Evolutionary conservation across 2,797 vertebrate genomes (phyloP).

Genomic region (Onychomys torridus): DNA sequence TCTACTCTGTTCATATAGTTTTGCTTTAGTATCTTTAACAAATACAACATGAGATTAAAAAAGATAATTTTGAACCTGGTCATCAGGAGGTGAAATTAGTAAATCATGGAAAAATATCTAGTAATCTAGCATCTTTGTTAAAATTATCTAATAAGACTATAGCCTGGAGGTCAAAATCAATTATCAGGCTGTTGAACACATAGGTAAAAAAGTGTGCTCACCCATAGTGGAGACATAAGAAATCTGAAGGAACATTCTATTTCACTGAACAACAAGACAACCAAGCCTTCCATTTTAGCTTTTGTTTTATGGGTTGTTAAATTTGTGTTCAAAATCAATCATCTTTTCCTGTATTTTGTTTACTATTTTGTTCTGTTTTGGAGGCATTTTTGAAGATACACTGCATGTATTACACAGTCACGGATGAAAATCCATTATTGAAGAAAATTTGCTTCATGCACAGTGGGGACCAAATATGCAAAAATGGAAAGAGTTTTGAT

Average conservation of each 20-base stretch:
- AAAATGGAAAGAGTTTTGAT: neutral
- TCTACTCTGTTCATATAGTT: neutral
- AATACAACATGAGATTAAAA: neutral
- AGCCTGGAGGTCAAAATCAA: neutral
- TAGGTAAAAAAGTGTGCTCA: neutral
- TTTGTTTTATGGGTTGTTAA: neutral
- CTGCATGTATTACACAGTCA: constrained; percentile 29
- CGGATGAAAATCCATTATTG: neutral
- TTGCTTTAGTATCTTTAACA: neutral
- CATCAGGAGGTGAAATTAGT: neutral
- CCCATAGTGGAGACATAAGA: neutral
- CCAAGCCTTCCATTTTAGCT: neutral
- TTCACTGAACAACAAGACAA: neutral
- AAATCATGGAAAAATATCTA: neutral
- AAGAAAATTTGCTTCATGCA: neutral
- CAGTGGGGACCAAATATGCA: neutral
- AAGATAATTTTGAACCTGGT: neutral
- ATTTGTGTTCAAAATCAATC: neutral
- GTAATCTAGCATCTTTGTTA: neutral
- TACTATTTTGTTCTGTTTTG: neutral
- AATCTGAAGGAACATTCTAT: neutral
- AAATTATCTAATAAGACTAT: neutral
- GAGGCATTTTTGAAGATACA: neutral
- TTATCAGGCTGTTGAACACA: neutral
- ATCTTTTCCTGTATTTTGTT: neutral